Percentiles rank a stretch among this genome's conserved stretches.
phyloP scores from a whole-genome alignment of 2,888 invertebrate genomes.

The Temnothorax unifasciatus region DNA sequence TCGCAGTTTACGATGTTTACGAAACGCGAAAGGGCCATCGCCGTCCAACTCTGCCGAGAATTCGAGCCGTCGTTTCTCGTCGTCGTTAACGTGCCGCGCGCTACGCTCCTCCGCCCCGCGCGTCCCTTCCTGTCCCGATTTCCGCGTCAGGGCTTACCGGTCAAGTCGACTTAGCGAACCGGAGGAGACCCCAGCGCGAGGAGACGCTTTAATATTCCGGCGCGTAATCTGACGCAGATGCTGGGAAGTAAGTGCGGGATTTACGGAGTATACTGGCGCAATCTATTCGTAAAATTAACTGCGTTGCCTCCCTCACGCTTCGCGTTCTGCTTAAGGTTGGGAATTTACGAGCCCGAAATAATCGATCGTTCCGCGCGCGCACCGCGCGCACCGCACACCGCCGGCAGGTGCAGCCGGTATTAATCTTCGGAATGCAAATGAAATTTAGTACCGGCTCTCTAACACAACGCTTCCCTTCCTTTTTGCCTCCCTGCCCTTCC shows the following conservation, averaged over 20 bases:
- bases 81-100: slow-evolving; percentile 41
- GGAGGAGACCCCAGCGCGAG: not conserved
- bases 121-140: not conserved
- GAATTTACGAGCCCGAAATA: slow-evolving; percentile 55
- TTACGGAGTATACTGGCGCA: slow-evolving; percentile 50
- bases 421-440: slow-evolving; percentile 54
- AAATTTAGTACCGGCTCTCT: slow-evolving; percentile 42
- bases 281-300: slow-evolving; percentile 59
- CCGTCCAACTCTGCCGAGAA: slow-evolving; percentile 42
- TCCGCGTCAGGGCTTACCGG: slow-evolving; percentile 33
- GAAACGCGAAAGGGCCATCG: slow-evolving; percentile 57
- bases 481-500: not conserved
- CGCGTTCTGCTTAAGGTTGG: slow-evolving; percentile 50
- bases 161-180: slow-evolving; percentile 43
- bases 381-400: slow-evolving; percentile 44
- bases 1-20: slow-evolving; percentile 58
- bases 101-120: not conserved
- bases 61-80: slow-evolving; percentile 47
- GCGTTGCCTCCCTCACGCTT: slow-evolving; percentile 35
- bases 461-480: not conserved
- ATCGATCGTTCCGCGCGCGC: slow-evolving; percentile 48
- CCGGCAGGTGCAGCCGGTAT: slow-evolving; percentile 49
- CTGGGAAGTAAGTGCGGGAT: slow-evolving; percentile 55
- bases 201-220: slow-evolving; percentile 49
- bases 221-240: slow-evolving; percentile 54